These are phyloP conservation scores for Trachelus troglodyta DNA, from an alignment of 2,888 invertebrate genomes.

Conservation along the genomic window DNA sequence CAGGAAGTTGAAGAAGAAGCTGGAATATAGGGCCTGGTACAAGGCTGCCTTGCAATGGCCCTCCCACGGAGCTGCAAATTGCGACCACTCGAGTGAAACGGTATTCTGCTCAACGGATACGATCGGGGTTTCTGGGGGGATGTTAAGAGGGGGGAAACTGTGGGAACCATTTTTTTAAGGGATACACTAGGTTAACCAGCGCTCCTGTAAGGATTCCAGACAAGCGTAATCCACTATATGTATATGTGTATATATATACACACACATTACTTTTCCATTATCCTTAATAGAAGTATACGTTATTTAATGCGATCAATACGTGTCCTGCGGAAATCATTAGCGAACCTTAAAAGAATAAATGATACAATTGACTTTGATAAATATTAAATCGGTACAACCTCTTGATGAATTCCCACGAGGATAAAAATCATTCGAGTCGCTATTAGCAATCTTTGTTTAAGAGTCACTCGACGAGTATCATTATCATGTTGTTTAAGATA, in stretches of 20 bases:
- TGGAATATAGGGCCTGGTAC: neutral
- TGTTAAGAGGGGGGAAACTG: neutral
- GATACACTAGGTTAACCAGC: neutral
- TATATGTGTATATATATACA: neutral
- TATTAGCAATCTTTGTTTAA: neutral
- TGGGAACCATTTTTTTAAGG: neutral
- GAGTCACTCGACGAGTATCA: neutral
- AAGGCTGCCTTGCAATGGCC: neutral
- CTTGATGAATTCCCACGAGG: neutral
- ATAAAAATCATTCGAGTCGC: neutral
- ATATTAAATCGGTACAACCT: neutral
- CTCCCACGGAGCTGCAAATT: slow-evolving; percentile 20
- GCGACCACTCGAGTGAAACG: slow-evolving; percentile 13
- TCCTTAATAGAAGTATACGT: too few species aligned
- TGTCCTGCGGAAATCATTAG: neutral
- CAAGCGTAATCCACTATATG: neutral
- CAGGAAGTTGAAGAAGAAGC: neutral
- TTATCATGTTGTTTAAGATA: neutral
- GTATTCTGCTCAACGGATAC: neutral
- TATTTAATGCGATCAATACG: too few species aligned
- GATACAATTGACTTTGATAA: neutral
- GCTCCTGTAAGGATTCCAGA: neutral
- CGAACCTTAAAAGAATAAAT: neutral
- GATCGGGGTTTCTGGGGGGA: neutral
- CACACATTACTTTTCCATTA: too few species aligned